phyloP scores from a whole-genome alignment of 2,113 vertebrate species.

The Seriola quinqueradiata region DNA sequence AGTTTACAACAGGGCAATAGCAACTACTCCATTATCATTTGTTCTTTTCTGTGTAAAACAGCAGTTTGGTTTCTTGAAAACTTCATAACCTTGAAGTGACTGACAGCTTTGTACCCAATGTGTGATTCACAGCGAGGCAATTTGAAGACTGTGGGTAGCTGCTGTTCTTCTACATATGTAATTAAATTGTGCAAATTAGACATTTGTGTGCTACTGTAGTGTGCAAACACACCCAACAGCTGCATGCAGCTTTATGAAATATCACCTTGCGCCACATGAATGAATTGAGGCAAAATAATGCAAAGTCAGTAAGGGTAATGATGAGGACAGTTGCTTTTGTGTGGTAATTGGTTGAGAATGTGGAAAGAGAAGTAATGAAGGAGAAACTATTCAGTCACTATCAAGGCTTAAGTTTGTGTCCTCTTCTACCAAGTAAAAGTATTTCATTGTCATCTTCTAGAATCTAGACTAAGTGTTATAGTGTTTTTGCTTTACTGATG shows the following conservation, averaged over 20 bases:
- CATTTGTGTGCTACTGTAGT: constrained; percentile 22
- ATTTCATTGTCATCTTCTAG: constrained; percentile 4
- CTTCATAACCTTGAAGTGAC: background rate
- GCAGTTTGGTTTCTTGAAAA: constrained; percentile 14
- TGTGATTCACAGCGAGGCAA: constrained; percentile 37
- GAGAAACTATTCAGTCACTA: background rate
- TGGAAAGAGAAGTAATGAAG: constrained; percentile 15
- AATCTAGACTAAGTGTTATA: background rate
- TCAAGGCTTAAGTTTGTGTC: constrained; percentile 25
- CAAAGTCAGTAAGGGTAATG: constrained; percentile 14
- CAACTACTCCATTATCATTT: background rate
- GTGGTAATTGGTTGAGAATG: constrained; percentile 17
- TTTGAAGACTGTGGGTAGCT: constrained; percentile 30
- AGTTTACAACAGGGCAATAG: background rate
- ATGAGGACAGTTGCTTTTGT: constrained; percentile 12
- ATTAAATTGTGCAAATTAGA: constrained; percentile 52
- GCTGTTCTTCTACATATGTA: constrained; percentile 30
- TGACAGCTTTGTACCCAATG: constrained; percentile 15
- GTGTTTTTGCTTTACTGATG: background rate
- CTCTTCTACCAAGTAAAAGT: background rate
- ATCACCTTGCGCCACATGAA: constrained; percentile 30
- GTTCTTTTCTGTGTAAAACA: background rate
- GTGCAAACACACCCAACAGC: constrained; percentile 12
- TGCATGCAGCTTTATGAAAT: constrained; percentile 25
- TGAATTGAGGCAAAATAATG: background rate